Conservation (phyloP, 2,113 vertebrate genomes). For the Fregata magnificens region DNA sequence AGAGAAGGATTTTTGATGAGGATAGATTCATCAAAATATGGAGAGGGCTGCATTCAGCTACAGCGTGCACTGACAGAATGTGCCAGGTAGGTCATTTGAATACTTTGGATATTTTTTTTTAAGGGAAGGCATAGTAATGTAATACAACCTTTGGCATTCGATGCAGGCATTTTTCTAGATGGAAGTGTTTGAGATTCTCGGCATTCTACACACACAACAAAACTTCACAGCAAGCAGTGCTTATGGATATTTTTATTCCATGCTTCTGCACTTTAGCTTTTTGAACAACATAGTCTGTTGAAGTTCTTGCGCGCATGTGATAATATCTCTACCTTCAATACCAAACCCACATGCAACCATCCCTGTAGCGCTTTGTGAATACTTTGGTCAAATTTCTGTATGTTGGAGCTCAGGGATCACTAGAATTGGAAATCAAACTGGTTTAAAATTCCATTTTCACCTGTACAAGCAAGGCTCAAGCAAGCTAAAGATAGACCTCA, state of each 20-base stretch:
- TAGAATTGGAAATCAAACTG: background rate
- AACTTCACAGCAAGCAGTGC: background rate
- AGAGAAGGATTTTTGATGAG: background rate
- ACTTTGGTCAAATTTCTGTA: background rate
- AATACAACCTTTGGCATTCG: background rate
- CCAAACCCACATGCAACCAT: background rate
- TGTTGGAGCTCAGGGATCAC: background rate
- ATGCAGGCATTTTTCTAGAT: background rate
- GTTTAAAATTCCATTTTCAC: background rate
- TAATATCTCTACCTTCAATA: background rate
- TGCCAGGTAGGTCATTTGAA: background rate
- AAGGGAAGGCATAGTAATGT: background rate
- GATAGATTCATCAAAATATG: background rate
- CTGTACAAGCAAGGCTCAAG: background rate
- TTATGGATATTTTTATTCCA: background rate
- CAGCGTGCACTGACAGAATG: background rate
- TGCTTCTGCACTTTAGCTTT: background rate
- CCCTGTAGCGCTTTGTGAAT: background rate
- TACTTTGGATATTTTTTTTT: background rate
- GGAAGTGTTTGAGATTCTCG: background rate
- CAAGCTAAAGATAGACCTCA: background rate
- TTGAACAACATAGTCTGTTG: background rate
- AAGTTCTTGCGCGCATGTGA: background rate
- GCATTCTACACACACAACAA: background rate
- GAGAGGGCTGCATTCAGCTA: background rate